Evolutionary conservation across 2,888 invertebrate species (phyloP).

Genomic region (Ommatoiulus sabulosus): DNA sequence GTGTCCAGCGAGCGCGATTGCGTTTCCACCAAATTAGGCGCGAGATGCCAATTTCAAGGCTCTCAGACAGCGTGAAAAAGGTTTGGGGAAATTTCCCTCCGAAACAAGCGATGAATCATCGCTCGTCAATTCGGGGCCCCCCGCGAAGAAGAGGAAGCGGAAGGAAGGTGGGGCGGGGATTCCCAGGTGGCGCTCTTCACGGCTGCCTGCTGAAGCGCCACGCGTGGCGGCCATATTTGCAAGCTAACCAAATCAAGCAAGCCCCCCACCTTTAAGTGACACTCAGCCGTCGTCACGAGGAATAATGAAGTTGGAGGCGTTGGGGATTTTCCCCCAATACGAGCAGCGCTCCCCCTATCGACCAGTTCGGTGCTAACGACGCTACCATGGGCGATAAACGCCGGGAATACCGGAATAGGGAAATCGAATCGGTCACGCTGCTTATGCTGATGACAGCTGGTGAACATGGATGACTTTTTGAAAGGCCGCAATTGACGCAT

Average conservation of each 20-base stretch:
- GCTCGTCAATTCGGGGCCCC: not conserved
- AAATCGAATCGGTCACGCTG: constrained; percentile 9
- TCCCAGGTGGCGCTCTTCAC: not conserved
- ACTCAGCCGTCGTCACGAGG: constrained; percentile 10
- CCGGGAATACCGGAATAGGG: not conserved
- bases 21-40: not conserved
- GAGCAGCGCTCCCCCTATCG: not conserved
- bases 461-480: not conserved
- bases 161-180: not conserved
- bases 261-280: not conserved
- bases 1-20: too few relatives aligned
- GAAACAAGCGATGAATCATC: not conserved
- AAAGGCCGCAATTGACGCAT: not conserved
- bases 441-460: not conserved
- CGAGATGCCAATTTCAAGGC: not conserved
- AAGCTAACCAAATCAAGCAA: not conserved
- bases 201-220: too few relatives aligned
- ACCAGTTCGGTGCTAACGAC: not conserved
- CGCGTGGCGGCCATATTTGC: not conserved
- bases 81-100: not conserved
- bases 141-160: not conserved
- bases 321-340: not conserved
- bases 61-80: not conserved
- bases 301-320: not conserved
- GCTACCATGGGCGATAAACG: too few relatives aligned